These are phyloP conservation scores for Oncorhynchus nerka DNA, from an alignment of 2,113 vertebrate genomes.

Conservation along the genomic window DNA sequence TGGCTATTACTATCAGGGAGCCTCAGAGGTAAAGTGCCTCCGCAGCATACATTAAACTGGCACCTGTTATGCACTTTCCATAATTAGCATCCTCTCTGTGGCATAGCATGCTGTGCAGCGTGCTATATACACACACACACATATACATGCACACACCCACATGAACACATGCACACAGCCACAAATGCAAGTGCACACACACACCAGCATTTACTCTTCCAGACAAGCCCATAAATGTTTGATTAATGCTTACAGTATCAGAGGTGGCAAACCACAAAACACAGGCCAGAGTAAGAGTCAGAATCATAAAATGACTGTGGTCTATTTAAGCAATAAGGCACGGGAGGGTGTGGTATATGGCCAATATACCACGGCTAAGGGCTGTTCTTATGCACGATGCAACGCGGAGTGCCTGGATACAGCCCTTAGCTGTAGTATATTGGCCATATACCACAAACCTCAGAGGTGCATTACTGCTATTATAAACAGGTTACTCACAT, in stretches of 20 bases:
- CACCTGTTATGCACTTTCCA: slow-evolving; percentile 15
- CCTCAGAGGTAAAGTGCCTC: slow-evolving; percentile 10
- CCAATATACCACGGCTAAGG: too few species aligned
- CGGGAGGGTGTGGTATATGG: too few species aligned
- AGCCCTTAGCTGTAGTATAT: too few species aligned
- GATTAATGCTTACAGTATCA: slow-evolving; percentile 26
- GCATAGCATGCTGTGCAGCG: background rate
- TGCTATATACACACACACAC: background rate
- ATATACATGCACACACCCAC: background rate
- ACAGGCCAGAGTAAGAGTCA: slow-evolving; percentile 24
- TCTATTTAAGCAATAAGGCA: background rate
- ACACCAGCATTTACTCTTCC: background rate
- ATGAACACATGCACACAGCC: background rate
- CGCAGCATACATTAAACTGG: slow-evolving; percentile 18
- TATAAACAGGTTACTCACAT: too few species aligned
- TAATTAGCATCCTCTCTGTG: slow-evolving; percentile 17
- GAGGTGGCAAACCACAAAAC: slow-evolving; percentile 35
- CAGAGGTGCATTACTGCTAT: too few species aligned
- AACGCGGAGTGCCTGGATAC: too few species aligned
- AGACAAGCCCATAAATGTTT: slow-evolving; percentile 27
- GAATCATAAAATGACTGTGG: slow-evolving; percentile 1
- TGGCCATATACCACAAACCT: too few species aligned
- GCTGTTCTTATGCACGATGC: too few species aligned
- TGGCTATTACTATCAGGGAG: slow-evolving; percentile 23
- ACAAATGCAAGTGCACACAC: background rate